These are phyloP conservation scores for Andrena minutula DNA, from an alignment of 2,888 invertebrate genomes.

Conservation along the genomic window DNA sequence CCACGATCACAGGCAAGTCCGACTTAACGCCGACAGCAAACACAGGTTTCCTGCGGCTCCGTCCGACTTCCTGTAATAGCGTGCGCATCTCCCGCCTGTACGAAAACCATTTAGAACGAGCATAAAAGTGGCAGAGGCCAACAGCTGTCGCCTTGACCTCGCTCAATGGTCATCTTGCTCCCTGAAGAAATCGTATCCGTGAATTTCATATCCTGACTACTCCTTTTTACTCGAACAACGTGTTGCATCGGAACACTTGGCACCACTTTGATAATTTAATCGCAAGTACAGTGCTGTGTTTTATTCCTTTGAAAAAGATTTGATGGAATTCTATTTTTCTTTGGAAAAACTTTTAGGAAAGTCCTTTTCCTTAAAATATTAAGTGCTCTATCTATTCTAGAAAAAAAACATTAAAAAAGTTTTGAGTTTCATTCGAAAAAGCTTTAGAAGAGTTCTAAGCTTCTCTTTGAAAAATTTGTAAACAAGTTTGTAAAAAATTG, in stretches of 20 bases:
- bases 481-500: too few species aligned
- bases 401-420: too few species aligned
- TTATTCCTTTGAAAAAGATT: too few species aligned
- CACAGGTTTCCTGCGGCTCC: conserved; percentile 51
- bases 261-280: background rate
- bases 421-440: too few species aligned
- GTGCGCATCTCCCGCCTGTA: conserved; percentile 30
- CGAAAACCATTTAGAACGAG: conserved; percentile 32
- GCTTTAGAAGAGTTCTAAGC: too few species aligned
- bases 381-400: too few species aligned
- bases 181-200: conserved; percentile 25
- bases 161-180: conserved; percentile 36
- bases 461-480: too few species aligned
- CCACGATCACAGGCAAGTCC: conserved; percentile 57
- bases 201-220: conserved; percentile 24
- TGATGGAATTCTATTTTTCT: too few species aligned
- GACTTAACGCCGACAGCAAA: conserved; percentile 45
- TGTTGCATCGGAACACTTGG: background rate
- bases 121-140: conserved; percentile 15
- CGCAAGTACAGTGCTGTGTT: too few species aligned
- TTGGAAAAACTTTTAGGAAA: too few species aligned
- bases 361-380: too few species aligned
- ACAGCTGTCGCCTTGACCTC: conserved; percentile 60
- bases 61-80: conserved; percentile 57
- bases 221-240: background rate